These are phyloP conservation scores for Andrena fulva DNA, from an alignment of 2,888 invertebrate genomes.

Conservation along the genomic window DNA sequence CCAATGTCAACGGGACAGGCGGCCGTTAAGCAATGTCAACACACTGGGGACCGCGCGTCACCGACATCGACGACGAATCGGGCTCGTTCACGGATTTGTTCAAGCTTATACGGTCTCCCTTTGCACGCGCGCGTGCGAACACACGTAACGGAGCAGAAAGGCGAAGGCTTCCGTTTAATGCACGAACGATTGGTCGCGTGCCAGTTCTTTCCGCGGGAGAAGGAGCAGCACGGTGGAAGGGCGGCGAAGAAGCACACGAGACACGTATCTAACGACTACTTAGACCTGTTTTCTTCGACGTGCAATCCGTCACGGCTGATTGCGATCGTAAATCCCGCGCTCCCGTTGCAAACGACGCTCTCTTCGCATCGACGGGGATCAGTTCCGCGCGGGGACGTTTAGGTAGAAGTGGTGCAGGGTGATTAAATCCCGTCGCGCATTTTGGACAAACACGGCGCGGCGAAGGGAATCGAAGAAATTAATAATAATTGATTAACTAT, in stretches of 20 bases:
- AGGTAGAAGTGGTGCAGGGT: conserved; percentile 16
- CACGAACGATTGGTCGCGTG: conserved; percentile 66
- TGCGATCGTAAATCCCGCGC: conserved; percentile 63
- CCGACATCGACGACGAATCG: conserved; percentile 53
- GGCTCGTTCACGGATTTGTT: conserved; percentile 63
- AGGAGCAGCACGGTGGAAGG: conserved; percentile 5
- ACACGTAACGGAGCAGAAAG: conserved; percentile 13
- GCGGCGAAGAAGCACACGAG: conserved; percentile 26
- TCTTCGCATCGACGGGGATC: conserved; percentile 9
- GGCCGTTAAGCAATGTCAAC: conserved; percentile 57
- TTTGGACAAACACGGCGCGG: too few species aligned
- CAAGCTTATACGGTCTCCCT: conserved; percentile 58
- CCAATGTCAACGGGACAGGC: conserved; percentile 55
- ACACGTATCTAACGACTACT: conserved; percentile 47
- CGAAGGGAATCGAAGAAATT: too few species aligned
- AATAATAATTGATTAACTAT: too few species aligned
- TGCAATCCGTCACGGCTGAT: conserved; percentile 61
- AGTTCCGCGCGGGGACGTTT: conserved; percentile 11
- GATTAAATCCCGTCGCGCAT: too few species aligned
- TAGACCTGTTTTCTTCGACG: conserved; percentile 64
- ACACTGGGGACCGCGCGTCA: conserved; percentile 34
- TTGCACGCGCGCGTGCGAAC: neutral
- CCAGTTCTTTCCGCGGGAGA: conserved; percentile 61
- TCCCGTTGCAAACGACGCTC: conserved; percentile 39
- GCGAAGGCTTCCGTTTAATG: conserved; percentile 63